A percentile compares a stretch with the other conserved stretches of the same genome.
These are phyloP conservation scores for Labeo calbasu DNA, from an alignment of 2,797 vertebrate genomes.

Conservation along the genomic window DNA sequence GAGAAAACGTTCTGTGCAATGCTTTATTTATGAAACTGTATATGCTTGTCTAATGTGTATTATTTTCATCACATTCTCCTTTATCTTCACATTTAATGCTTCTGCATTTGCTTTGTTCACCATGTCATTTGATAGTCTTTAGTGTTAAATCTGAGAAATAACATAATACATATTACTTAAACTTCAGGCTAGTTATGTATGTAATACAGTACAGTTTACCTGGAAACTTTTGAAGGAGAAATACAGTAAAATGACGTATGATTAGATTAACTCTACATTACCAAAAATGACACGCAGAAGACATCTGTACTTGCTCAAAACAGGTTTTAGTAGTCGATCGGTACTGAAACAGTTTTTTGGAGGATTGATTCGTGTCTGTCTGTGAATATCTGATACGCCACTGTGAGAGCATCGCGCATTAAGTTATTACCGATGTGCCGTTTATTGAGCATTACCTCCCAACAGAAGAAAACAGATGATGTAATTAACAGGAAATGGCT, in stretches of 20 bases:
- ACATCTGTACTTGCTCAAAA: background rate
- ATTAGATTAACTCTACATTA: background rate
- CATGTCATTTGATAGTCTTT: slow-evolving; percentile 36
- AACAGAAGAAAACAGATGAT: slow-evolving; percentile 42
- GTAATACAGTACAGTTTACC: background rate
- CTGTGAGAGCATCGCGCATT: background rate
- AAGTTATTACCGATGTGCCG: background rate
- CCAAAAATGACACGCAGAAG: background rate
- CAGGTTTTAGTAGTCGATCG: background rate
- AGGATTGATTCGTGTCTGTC: background rate
- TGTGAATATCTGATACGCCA: background rate
- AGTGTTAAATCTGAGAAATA: slow-evolving; percentile 3
- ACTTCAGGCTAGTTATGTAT: background rate
- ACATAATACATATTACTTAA: background rate
- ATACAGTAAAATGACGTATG: background rate
- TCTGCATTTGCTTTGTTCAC: slow-evolving; percentile 57
- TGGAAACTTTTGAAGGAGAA: background rate
- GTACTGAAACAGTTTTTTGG: background rate
- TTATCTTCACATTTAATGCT: background rate
- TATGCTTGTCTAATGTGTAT: slow-evolving; percentile 27
- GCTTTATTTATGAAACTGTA: slow-evolving; percentile 24
- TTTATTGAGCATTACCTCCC: background rate
- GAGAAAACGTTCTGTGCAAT: slow-evolving; percentile 26
- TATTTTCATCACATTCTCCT: background rate
- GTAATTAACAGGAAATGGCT: slow-evolving; percentile 41